Conservation (phyloP, 2,113 vertebrate genomes). For the Dasyprocta punctata region DNA sequence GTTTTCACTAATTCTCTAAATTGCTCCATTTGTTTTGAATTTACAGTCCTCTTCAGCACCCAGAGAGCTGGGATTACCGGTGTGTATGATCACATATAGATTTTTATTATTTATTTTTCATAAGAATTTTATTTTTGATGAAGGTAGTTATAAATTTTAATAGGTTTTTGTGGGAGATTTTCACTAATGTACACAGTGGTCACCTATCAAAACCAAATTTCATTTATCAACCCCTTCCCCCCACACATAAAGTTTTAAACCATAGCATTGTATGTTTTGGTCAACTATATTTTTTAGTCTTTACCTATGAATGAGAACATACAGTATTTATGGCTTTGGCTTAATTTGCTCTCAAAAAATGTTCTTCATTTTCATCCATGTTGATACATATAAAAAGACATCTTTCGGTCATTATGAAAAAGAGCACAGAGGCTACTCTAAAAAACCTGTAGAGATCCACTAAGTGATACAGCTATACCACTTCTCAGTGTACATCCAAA, state of each 20-base stretch:
- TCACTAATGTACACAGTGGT: background rate
- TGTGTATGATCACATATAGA: fast-evolving
- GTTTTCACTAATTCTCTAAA: background rate
- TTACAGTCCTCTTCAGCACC: background rate
- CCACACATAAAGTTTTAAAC: background rate
- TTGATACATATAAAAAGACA: background rate
- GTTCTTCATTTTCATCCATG: background rate
- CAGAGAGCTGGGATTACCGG: background rate
- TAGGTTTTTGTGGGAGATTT: background rate
- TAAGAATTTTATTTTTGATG: background rate
- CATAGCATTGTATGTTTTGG: background rate
- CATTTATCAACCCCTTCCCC: background rate
- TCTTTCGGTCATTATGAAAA: too few relatives aligned
- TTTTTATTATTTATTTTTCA: background rate
- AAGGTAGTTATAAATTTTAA: background rate
- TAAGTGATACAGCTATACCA: background rate
- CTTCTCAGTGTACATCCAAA: background rate
- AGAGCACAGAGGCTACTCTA: background rate
- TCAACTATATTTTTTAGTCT: background rate
- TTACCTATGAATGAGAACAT: background rate
- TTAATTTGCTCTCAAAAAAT: background rate
- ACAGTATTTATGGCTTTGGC: background rate
- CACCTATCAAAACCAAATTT: background rate
- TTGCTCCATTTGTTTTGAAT: background rate
- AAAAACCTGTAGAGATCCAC: background rate